A percentile compares a stretch with the other conserved stretches of the same genome.
These are phyloP conservation scores for Heliconius aoede DNA, from an alignment of 2,888 invertebrate genomes.

Conservation along the genomic window DNA sequence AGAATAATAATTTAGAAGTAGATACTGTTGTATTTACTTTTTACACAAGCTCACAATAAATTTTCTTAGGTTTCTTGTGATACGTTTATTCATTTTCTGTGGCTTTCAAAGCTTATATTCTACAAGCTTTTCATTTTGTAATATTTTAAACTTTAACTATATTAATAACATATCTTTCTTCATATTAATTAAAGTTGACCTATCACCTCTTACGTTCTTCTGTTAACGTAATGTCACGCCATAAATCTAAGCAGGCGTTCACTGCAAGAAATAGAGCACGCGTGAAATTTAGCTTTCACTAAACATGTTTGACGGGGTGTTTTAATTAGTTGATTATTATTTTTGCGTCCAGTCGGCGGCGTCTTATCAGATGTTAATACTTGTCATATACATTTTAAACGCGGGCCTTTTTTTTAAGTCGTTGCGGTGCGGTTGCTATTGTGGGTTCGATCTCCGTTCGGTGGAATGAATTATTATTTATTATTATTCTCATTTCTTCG, in stretches of 20 bases:
- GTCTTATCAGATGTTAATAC: conserved; percentile 48
- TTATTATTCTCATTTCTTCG: no score
- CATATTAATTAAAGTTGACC: background rate
- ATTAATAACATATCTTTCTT: background rate
- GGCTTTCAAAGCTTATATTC: background rate
- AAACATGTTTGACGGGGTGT: conserved; percentile 63
- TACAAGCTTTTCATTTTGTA: no score
- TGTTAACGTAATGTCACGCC: conserved; percentile 55
- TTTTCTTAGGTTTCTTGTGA: background rate
- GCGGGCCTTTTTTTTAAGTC: background rate
- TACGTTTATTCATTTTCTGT: background rate
- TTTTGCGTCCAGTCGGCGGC: conserved; percentile 48
- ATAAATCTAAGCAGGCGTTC: conserved; percentile 34
- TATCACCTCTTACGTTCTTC: background rate
- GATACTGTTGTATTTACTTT: no score
- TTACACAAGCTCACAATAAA: no score
- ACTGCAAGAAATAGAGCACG: conserved; percentile 59
- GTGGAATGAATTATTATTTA: no score
- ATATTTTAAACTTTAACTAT: no score
- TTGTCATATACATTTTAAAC: conserved; percentile 27
- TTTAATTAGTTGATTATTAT: conserved; percentile 71
- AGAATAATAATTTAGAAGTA: background rate
- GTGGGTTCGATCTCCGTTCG: no score
- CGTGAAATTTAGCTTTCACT: conserved; percentile 78
- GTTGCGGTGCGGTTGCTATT: no score